Evolutionary conservation across 1,140 invertebrate genomes (phyloP), one percentile per base, ranked within the genome.

Genomic region (Nebria ingens): DNA sequence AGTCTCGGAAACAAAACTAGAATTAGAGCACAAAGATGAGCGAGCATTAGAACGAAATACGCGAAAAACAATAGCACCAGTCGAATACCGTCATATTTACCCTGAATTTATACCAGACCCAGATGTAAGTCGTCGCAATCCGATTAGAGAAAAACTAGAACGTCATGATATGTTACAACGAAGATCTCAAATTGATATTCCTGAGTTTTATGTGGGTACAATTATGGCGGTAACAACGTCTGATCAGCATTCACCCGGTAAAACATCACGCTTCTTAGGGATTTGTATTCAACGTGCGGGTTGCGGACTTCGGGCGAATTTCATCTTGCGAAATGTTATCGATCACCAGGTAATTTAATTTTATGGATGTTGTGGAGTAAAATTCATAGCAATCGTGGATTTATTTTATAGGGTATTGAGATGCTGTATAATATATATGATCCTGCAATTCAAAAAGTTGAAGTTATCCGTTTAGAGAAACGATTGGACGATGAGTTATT

Each of bases 121-220:
- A 0, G 84, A 87, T 58, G 73, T 82, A 9, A 72, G 83, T 67
- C 84, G 80, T 66, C 73, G 96, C 58, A 93, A 98, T 73, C 62
- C 71, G 17, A 64, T 98, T 0, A 73, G 84, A 59, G 96, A 99
- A 71, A 92, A 86, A 69, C 69, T 99, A 11, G 93, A 98, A 66
- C 77, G 95, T 55, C 74, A 79, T 52, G 97, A 99, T 70, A 98
- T 99, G 96, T 62, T 98, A 1, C 82, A 84, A 51, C 77, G 97
- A 56, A 80, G 94, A 64, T 73, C 71, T 54, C 74, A 87, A 57
- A 78, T 99, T 56, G 84, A 89, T 66, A 89, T 99, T 60, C 97
- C 97, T 2, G 94, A 97, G 71, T 98, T 98, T 77, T 98, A 97
- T 78, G 93, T 97, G 66, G 90, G 95, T 49, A 91, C 88, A 19